Evolutionary conservation across 2,888 invertebrate genomes (phyloP), one percentile per base, ranked within the genome.

Genomic region (Pandemis heparana): DNA sequence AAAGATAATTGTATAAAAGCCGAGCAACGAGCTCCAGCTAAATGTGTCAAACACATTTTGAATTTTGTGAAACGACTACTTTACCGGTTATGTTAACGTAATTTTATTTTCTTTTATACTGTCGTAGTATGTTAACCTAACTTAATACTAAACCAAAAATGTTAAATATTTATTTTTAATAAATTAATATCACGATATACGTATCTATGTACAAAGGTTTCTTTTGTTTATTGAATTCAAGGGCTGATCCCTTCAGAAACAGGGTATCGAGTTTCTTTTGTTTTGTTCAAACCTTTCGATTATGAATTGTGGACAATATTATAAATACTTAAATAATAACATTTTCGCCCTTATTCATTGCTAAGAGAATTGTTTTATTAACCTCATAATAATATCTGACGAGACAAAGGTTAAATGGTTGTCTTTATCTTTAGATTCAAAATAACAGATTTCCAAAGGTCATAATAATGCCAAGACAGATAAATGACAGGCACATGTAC

Each of bases 271-370:
- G 68, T 86, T 86, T 83, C 75, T 76, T 87, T 85, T 71, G 51
- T 79, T 80, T 82, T 77, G 70, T 73, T 79, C 18, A 75, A 74
- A 79, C 79, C 76, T 71, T 84, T 89, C 80, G 81, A 84, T 84
- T 48, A 86, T 85, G 81, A 87, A 87, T 83, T 87, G 86, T 86
- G 83, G 90, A 91, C 90, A 91, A 91, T 91, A 91, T 90, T 87
- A 83, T 85, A 83, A 84, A 32, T 32, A n/a, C n/a, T n/a, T n/a
- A 32, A 32, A 82, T 75, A 70, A 66, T 56, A 61, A 62, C 77
- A 41, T 66, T 71, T 77, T 77, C 62, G 84, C 85, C 89, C 89
- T 87, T 89, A 86, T 89, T 89, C 86, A 77, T 83, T 70, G 38
- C 10, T 63, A 38, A 51, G 8, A 51, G 23, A 56, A 56, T 16